Conservation (phyloP, 2,888 invertebrate genomes). For the Pyrocoelia pectoralis region DNA sequence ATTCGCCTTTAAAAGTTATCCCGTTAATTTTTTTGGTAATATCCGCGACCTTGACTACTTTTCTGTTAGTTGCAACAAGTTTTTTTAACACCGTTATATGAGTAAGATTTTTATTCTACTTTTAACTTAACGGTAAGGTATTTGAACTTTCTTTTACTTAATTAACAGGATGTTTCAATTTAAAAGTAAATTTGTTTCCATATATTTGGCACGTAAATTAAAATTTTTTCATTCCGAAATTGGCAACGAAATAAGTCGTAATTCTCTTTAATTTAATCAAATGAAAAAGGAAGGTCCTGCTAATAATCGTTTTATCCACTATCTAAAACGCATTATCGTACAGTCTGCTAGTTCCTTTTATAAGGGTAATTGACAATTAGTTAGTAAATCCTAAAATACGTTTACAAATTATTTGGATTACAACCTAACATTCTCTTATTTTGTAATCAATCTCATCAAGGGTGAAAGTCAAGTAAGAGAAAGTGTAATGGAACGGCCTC, state of each 20-base stretch:
- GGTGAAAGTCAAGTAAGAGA: conserved; percentile 53
- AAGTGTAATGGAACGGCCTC: conserved; percentile 40
- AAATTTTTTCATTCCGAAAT: conserved; percentile 20
- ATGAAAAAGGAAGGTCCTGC: conserved; percentile 21
- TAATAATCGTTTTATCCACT: conserved; percentile 28
- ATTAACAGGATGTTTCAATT: neutral
- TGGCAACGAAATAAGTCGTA: neutral
- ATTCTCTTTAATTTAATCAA: conserved; percentile 21
- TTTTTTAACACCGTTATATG: conserved; percentile 30
- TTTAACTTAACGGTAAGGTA: conserved; percentile 8
- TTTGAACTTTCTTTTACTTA: conserved; percentile 6
- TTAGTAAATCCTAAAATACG: conserved; percentile 16
- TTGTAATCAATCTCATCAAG: conserved; percentile 51
- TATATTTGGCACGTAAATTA: conserved; percentile 4
- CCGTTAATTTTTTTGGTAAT: conserved; percentile 33
- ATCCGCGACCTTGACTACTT: conserved; percentile 30
- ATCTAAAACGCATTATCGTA: conserved; percentile 24
- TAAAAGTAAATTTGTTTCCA: conserved; percentile 10
- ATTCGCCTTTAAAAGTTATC: conserved; percentile 9
- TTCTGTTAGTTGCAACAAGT: conserved; percentile 30
- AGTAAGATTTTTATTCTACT: conserved; percentile 19
- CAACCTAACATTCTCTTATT: conserved; percentile 38
- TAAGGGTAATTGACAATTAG: conserved; percentile 21
- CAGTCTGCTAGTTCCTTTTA: conserved; percentile 9
- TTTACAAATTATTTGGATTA: conserved; percentile 14